phyloP scores from a whole-genome alignment of 2,888 invertebrate species.

The Bimastos eiseni region DNA sequence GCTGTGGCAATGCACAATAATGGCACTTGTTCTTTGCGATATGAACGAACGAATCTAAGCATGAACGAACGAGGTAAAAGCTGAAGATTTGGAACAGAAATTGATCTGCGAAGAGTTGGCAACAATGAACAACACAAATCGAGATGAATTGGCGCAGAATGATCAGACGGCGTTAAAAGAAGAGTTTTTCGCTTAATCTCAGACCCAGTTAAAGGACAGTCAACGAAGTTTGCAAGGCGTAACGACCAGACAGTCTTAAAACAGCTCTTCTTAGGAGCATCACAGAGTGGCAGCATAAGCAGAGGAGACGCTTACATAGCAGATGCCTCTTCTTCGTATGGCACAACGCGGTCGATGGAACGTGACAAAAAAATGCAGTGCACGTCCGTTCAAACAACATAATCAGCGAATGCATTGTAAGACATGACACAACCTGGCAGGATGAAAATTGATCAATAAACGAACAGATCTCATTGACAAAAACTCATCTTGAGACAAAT shows the following conservation, averaged over 20 bases:
- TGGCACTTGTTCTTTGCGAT: constrained; percentile 6
- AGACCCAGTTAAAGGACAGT: not conserved
- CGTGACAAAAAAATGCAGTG: not conserved
- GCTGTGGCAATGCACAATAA: not conserved
- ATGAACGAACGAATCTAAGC: not conserved
- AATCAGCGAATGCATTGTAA: not conserved
- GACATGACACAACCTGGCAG: not conserved
- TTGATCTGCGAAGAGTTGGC: not conserved
- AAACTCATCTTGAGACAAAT: not conserved
- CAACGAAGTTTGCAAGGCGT: not conserved
- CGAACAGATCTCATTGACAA: not conserved
- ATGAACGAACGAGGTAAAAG: not conserved
- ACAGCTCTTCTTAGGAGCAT: not conserved
- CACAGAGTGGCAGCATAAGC: not conserved
- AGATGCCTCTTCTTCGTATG: not conserved
- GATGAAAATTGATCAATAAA: not conserved
- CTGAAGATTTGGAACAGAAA: not conserved
- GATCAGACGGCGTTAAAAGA: not conserved
- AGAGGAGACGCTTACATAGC: not conserved
- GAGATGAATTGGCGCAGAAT: too few species aligned
- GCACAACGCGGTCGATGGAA: not conserved
- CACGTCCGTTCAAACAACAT: not conserved
- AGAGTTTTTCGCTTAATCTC: not conserved
- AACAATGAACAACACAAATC: not conserved
- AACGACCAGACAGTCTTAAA: not conserved